A percentile compares a stretch with the other conserved stretches of the same genome.
Conservation (phyloP, 2,113 vertebrate species). For the Connochaetes taurinus region DNA sequence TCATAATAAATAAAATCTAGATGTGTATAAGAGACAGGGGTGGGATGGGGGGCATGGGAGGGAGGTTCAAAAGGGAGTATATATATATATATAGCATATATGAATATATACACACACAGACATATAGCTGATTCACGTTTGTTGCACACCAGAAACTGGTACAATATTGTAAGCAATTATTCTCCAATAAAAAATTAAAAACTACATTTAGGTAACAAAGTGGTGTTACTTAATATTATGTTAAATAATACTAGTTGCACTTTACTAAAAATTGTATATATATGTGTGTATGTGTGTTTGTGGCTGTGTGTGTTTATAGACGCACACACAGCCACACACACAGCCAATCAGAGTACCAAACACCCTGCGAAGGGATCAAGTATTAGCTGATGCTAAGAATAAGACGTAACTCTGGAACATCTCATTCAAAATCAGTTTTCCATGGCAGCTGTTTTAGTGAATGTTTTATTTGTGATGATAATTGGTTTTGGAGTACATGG, state of each 20-base stretch:
- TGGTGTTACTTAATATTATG: background rate
- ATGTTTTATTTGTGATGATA: constrained; percentile 38
- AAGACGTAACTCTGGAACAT: constrained; percentile 20
- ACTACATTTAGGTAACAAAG: background rate
- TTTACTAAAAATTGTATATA: background rate
- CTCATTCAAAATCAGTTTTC: constrained; percentile 64
- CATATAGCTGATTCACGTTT: background rate
- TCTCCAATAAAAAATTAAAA: background rate
- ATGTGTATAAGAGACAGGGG: no score
- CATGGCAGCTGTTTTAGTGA: constrained; percentile 46
- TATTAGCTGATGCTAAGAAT: constrained; percentile 25
- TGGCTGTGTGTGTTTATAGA: background rate
- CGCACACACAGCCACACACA: background rate
- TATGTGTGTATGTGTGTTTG: background rate
- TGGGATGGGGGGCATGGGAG: background rate
- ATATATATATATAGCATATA: background rate
- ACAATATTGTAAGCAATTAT: background rate
- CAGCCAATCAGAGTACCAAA: background rate
- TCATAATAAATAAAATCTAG: background rate
- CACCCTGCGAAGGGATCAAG: background rate
- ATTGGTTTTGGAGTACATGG: constrained; percentile 40
- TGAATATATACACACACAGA: background rate
- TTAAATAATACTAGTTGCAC: constrained; percentile 4
- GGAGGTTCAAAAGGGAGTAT: background rate
- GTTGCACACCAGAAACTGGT: background rate